Evolutionary conservation across 2,797 vertebrate species (phyloP).

Genomic region (Sebastes iracundus): DNA sequence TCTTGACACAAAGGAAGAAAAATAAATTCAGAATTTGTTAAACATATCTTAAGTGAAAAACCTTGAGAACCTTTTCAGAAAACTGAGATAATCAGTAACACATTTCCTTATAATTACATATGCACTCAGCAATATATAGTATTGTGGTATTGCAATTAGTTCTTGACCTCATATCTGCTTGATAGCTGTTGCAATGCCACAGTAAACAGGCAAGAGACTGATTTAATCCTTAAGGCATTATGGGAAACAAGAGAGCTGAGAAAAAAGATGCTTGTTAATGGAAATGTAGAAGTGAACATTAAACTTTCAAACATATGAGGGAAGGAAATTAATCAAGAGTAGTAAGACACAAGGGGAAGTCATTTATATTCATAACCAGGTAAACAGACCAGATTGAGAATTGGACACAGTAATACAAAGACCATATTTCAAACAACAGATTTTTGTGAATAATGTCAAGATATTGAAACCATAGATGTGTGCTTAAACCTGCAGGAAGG

Average conservation of each 20-base stretch:
- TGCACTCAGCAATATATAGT: neutral
- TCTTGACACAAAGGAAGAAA: neutral
- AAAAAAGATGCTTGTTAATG: neutral
- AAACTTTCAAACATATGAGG: neutral
- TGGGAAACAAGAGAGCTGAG: neutral
- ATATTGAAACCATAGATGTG: neutral
- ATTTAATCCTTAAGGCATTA: neutral
- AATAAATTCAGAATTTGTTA: neutral
- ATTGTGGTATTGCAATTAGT: neutral
- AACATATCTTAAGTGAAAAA: neutral
- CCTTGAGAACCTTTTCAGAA: neutral
- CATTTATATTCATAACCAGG: neutral
- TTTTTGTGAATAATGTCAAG: neutral
- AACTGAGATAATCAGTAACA: neutral
- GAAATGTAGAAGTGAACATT: neutral
- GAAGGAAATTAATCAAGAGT: neutral
- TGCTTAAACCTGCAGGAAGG: neutral
- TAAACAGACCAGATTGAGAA: neutral
- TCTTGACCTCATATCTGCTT: neutral
- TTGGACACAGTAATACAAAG: neutral
- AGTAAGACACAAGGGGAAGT: neutral
- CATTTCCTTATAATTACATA: neutral
- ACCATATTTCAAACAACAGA: neutral
- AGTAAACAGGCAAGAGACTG: neutral
- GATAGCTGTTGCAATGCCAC: neutral